A percentile compares a stretch with the other conserved stretches of the same genome.
phyloP scores from a whole-genome alignment of 2,797 vertebrate species.

The Chromis chromis region DNA sequence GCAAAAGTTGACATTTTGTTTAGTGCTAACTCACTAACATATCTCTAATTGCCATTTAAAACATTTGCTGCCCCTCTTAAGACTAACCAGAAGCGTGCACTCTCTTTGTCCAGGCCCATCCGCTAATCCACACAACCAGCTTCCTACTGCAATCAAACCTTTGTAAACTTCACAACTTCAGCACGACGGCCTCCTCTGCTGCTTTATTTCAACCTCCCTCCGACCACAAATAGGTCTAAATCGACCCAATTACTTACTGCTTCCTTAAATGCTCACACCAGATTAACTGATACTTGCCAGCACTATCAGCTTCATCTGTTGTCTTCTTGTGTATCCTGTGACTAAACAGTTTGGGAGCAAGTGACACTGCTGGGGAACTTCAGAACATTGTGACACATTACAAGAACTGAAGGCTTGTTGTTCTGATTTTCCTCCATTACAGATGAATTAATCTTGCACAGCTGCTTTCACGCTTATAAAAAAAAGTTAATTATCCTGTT shows the following conservation, averaged over 20 bases:
- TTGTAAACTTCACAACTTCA: constrained; percentile 75
- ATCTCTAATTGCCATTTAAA: constrained; percentile 64
- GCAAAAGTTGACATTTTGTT: neutral
- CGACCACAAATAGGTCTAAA: constrained; percentile 82
- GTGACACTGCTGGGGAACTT: neutral
- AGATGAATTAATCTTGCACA: neutral
- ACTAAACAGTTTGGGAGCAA: neutral
- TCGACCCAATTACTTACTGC: constrained; percentile 84
- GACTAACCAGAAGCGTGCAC: constrained; percentile 54
- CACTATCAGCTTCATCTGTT: constrained; percentile 51
- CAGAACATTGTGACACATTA: neutral
- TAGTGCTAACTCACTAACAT: constrained; percentile 3
- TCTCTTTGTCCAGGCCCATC: constrained; percentile 60
- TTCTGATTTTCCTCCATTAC: neutral
- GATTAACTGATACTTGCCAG: constrained; percentile 77
- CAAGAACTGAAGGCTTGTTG: neutral
- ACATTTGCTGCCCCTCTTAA: constrained; percentile 49
- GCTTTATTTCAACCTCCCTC: constrained; percentile 80
- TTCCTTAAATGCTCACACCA: constrained; percentile 73
- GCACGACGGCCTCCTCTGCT: constrained; percentile 70
- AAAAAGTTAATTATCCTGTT: neutral
- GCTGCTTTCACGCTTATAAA: neutral
- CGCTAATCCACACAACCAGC: constrained; percentile 73
- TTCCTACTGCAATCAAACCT: constrained; percentile 82
- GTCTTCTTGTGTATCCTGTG: constrained; percentile 37